Evolutionary conservation across 2,797 vertebrate species (phyloP), one percentile per base, ranked within the genome.

Genomic region (Mastacembelus armatus): DNA sequence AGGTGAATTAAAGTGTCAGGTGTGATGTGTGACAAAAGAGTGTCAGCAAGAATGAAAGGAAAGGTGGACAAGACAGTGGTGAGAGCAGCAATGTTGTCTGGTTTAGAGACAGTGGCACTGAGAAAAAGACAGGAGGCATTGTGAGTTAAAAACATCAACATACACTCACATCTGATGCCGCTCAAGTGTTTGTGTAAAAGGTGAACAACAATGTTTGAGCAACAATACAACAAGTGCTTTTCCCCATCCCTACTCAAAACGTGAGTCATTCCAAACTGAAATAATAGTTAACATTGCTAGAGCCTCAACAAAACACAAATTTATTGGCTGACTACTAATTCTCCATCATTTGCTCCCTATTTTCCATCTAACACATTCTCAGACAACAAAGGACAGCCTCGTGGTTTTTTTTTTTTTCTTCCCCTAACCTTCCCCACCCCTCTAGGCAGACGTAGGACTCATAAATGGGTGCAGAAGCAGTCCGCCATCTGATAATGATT

Each of bases 401-500:
- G 59, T 24, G 55, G 76, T 77, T 50, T 42, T 49, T 61, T 58
- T 26, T n/a, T n/a, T n/a, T n/a, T n/a, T n/a, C n/a, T n/a, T 54
- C 18, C 45, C 48, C 29, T 32, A 11, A 8, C 40, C 16, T 19
- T 3, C 7, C 3, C 38, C 58, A 11, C 24, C 58, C 66, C 75
- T 49, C 59, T 67, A 80, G 83, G 85, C 87, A 40, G 81, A 67
- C 67, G n/a, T 52, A 73, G 84, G 82, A 77, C 85, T 88, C 57
- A 44, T 91, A 91, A 92, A 91, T 71, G 79, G 66, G 86, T 88
- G 87, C 89, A 91, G 90, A 92, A 88, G 74, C 47, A 40, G 81
- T 81, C 78, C 85, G 63, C 88, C 91, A 92, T 92, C 89, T 92
- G 91, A 92, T 74, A 87, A 75, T 90, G 87, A 92, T 92, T 92